A percentile compares a stretch with the other conserved stretches of the same genome.
phyloP scores from a whole-genome alignment of 2,113 vertebrate species.

The Emberiza fucata region DNA sequence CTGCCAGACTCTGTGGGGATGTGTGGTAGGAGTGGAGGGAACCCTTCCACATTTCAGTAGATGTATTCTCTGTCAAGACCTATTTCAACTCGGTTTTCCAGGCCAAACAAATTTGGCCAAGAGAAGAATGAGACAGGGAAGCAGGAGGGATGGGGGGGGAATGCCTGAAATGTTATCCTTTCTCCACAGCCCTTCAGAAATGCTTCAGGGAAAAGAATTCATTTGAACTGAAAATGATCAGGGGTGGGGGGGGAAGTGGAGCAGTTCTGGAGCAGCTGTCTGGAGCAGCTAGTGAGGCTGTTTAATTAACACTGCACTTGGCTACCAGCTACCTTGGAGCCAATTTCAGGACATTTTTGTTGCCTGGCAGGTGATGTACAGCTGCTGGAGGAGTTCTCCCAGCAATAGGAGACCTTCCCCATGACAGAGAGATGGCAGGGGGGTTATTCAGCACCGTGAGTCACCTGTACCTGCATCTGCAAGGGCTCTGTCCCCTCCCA shows the following conservation, averaged over 20 bases:
- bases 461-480: background rate
- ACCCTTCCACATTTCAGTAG: rapidly evolving
- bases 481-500: background rate
- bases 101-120: background rate
- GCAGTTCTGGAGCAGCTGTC: background rate
- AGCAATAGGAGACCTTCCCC: background rate
- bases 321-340: background rate
- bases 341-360: background rate
- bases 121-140: background rate
- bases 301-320: background rate
- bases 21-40: background rate
- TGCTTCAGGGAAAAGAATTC: background rate
- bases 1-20: background rate
- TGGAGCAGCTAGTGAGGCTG: background rate
- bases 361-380: background rate
- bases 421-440: background rate
- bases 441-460: background rate
- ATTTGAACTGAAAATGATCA: background rate
- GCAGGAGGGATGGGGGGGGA: background rate
- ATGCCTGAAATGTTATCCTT: background rate
- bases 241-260: background rate
- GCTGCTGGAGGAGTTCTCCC: background rate
- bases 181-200: background rate
- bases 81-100: background rate
- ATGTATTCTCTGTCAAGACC: rapidly evolving